Base-by-base conservation (phyloP, 1,140 invertebrate genomes). In the Dinothrombium tinctorium region DNA sequence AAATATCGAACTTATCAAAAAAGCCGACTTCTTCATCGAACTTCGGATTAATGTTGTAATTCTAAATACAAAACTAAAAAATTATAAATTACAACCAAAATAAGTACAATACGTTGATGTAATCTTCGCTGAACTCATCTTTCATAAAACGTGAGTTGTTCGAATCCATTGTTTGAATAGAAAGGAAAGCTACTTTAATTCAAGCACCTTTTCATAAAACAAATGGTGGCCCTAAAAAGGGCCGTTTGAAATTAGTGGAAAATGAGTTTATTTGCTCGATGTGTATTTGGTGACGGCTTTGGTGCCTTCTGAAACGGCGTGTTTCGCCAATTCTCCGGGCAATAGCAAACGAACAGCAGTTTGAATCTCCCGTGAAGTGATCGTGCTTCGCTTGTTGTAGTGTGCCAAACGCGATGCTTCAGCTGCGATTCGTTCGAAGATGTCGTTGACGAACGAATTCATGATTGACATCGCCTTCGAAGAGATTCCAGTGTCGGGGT, bases 401-500 rank as follows among this genome's bases (percentile, higher is more conserved):
- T 74, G 69, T 7, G 69, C 66, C 43, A 77, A 52, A 49, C 69
- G 64, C 9, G 69, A 72, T 2, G 72, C 61, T 55, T 77, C 73
- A 9, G 67, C 56, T 21, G 72, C 69, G 33, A 73, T 71, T 21
- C 59, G 48, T 37, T 62, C 59, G 45, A 62, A 61, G 37, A 61
- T 57, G 45, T 61, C 59, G 45, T 61, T 62, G 11, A 62, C 62
- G 49, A 63, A 63, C 14, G 56, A 59, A 47, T 65, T 65, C 61
- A 63, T 64, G 45, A 65, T 64, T 12, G 55, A 59, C 61, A 64
- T 64, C n/a, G 62, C 63, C 47, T 65, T 66, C 14, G 55, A 60
- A 11, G 63, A 63, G 40, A 66, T 57, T 14, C 62, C 62, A 37
- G 61, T 62, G 47, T 64, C 60, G 7, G 61, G 61, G 37, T 63